Evolutionary conservation across 2,888 invertebrate species (phyloP).

Genomic region (Drosophila kanekoi): DNA sequence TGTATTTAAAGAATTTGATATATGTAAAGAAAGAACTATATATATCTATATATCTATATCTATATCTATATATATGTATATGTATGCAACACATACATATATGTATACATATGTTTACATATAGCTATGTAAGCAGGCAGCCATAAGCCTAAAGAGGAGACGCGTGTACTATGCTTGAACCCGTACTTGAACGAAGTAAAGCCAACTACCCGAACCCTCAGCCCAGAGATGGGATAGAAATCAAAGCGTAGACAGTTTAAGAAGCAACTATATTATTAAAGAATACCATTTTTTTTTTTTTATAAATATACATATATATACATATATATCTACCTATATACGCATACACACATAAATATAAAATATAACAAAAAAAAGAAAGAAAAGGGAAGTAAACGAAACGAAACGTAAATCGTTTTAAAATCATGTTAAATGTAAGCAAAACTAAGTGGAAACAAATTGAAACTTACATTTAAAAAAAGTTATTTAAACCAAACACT

Average conservation of each 20-base stretch:
- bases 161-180: constrained; percentile 17
- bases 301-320: constrained; percentile 11
- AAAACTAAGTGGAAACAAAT: constrained; percentile 11
- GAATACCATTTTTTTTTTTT: constrained; percentile 41
- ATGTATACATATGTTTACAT: constrained; percentile 11
- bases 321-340: constrained; percentile 9
- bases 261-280: constrained; percentile 28
- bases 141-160: constrained; percentile 57
- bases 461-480: constrained; percentile 15
- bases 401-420: constrained; percentile 44
- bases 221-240: constrained; percentile 29
- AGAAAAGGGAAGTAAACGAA: constrained; percentile 1
- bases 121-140: constrained; percentile 49
- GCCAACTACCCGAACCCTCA: constrained; percentile 18
- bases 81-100: constrained; percentile 4
- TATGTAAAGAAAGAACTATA: constrained; percentile 16
- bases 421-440: constrained; percentile 49
- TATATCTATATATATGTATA: constrained; percentile 1
- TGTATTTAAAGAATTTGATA: constrained; percentile 53
- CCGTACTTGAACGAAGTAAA: constrained; percentile 30
- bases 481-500: constrained; percentile 43
- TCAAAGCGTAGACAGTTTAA: constrained; percentile 39
- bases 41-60: constrained; percentile 1
- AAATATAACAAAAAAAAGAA: not conserved
- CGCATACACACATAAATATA: constrained; percentile 22